phyloP scores from a whole-genome alignment of 2,797 vertebrate species.

The Darevskia mixta region DNA sequence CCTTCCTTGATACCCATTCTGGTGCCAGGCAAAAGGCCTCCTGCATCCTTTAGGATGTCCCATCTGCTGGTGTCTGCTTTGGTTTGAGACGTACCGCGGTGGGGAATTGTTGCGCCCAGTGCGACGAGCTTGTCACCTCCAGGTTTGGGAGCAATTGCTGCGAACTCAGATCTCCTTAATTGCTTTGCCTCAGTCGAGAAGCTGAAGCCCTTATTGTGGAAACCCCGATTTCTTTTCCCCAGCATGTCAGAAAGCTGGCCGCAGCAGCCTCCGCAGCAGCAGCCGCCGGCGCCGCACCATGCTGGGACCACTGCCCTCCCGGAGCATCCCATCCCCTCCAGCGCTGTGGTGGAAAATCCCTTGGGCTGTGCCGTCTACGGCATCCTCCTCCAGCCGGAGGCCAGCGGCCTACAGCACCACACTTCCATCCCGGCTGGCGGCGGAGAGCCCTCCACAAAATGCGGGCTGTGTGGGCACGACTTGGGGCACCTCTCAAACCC shows the following conservation, averaged over 20 bases:
- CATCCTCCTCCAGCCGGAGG: constrained; percentile 93
- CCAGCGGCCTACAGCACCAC: constrained; percentile 85
- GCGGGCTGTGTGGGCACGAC: constrained; percentile 93
- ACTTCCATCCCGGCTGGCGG: constrained; percentile 62
- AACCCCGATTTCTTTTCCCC: constrained; percentile 73
- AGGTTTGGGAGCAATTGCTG: constrained; percentile 15
- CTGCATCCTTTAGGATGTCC: constrained; percentile 34
- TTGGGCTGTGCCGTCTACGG: constrained; percentile 95
- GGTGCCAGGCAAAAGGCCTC: background rate
- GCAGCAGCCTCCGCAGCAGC: constrained; percentile 66
- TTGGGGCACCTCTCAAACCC: constrained; percentile 93
- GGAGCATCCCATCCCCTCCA: constrained; percentile 89
- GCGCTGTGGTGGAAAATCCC: constrained; percentile 84
- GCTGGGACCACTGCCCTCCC: constrained; percentile 87
- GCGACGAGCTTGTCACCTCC: constrained; percentile 45
- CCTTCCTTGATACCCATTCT: constrained; percentile 25
- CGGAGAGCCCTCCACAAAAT: constrained; percentile 88
- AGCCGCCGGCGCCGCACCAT: constrained; percentile 88
- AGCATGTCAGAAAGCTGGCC: constrained; percentile 86
- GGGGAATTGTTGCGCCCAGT: constrained; percentile 10
- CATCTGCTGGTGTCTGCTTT: constrained; percentile 33
- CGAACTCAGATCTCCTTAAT: constrained; percentile 44
- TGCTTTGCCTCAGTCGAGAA: constrained; percentile 60
- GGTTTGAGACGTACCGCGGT: background rate
- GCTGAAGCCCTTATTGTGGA: constrained; percentile 78